Evolutionary conservation across 1,140 invertebrate species (phyloP).

Genomic region (Harlomillsia oculata): DNA sequence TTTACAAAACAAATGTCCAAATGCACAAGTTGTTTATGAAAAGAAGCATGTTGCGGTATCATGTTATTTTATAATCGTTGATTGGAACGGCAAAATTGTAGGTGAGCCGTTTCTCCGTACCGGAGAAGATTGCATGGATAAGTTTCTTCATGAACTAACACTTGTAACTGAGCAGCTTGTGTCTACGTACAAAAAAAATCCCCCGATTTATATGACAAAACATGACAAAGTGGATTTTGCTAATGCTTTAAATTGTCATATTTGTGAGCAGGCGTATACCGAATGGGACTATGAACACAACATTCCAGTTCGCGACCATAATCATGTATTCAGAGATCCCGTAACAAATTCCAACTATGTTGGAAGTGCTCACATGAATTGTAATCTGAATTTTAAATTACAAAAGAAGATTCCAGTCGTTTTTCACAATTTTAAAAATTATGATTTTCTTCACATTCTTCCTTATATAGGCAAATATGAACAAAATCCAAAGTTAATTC

Average conservation of each 20-base stretch:
- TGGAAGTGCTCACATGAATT: no score
- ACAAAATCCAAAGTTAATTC: not conserved
- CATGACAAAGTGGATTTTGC: not conserved
- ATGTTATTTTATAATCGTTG: not conserved
- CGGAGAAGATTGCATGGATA: conserved; percentile 1
- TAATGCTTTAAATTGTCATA: not conserved
- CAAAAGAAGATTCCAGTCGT: not conserved
- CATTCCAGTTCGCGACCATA: conserved; percentile 3
- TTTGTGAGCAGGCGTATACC: not conserved
- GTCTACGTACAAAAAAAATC: not conserved
- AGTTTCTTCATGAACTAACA: not conserved
- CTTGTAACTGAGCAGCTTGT: not conserved
- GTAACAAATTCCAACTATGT: not conserved
- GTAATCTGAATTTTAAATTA: conserved; percentile 1
- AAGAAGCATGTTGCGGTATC: not conserved
- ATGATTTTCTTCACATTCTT: conserved; percentile 4
- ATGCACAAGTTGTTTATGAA: not conserved
- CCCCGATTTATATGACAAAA: not conserved
- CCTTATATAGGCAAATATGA: not conserved
- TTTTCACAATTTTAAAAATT: conserved; percentile 10
- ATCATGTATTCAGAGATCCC: not conserved
- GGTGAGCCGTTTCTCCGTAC: not conserved
- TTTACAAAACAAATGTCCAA: not conserved
- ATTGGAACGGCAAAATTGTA: not conserved
- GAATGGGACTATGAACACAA: not conserved